Evolutionary conservation across 2,797 vertebrate genomes (phyloP).

Genomic region (Furcifer pardalis): DNA sequence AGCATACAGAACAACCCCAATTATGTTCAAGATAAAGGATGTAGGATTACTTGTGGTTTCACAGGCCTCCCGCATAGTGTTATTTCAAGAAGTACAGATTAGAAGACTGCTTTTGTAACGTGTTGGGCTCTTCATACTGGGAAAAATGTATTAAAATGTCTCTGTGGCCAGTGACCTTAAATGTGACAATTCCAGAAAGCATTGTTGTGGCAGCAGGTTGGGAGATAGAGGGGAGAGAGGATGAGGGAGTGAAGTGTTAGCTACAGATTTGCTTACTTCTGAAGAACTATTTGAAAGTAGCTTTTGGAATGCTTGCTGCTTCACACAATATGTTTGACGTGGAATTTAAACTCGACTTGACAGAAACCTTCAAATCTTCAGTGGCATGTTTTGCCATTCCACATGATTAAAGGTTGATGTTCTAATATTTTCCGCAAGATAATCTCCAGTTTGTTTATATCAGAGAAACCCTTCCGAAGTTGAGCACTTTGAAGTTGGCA

Average conservation of each 20-base stretch:
- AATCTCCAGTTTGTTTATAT: not conserved
- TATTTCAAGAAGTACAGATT: not conserved
- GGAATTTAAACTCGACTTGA: not conserved
- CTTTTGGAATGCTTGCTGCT: not conserved
- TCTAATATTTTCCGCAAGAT: not conserved
- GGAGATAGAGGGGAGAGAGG: not conserved
- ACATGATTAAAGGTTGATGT: conserved; percentile 4
- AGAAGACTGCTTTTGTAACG: not conserved
- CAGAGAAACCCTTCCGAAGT: conserved; percentile 8
- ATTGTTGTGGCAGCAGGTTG: not conserved
- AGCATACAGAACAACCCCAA: not conserved
- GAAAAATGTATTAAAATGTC: not conserved
- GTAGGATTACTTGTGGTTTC: not conserved
- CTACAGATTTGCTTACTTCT: not conserved
- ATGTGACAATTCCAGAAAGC: not conserved
- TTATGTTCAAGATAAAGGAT: not conserved
- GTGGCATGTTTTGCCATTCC: not conserved
- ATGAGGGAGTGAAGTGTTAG: not conserved
- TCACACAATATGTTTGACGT: not conserved
- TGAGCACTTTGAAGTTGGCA: not conserved
- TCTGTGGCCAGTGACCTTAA: not conserved
- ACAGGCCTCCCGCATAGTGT: not conserved
- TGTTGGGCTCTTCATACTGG: not conserved
- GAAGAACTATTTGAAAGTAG: not conserved
- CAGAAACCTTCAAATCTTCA: not conserved